Base-by-base conservation (phyloP, 2,113 vertebrate genomes). In the Axis porcinus region DNA sequence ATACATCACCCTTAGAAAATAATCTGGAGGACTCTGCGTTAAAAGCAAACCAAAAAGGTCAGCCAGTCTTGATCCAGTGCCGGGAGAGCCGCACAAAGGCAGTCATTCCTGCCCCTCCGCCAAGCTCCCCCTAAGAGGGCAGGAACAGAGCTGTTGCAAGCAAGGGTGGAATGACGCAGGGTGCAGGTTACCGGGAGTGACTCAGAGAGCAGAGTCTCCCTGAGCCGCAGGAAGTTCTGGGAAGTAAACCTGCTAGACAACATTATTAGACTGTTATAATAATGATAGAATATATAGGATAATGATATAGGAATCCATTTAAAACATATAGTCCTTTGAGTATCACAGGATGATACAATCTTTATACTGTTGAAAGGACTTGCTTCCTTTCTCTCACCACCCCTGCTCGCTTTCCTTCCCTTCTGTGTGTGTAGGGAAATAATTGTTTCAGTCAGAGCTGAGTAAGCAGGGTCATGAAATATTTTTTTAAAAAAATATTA, bases 101-200 rank as follows among this genome's bases (percentile, higher is more conserved):
- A 84, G 0, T 7, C 0, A 17, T 36, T 2, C 40, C 45, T 7
- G 4, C 7, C 12, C 4, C 45, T 1, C 3, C 2, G 4, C n/a
- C 4, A 4, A 21, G 3, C 7, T 43, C 5, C 8, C 82, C 54
- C 28, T 28, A 30, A 79, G 50, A 54, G 15, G 79, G 27, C 21
- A 60, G 13, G 30, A 54, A 47, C 60, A 86, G 70, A 40, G n/a
- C 47, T 83, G 30, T 47, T 47, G 3, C 30, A 19, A 87, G 19
- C 40, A 52, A 76, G 27, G 8, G 27, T 13, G 64, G 70, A 79
- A 27, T 21, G 25, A 57, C 28, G 3, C 4, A 17, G 21, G 14
- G 15, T 50, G 47, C 79, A 33, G 33, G 30, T 79, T 43, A 58
- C n/a, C 28, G 27, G 81, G 40, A 86, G 8, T 2, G 10, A 16